Base-by-base conservation (phyloP, 2,888 invertebrate species). In the Drosophila antonietae region DNA sequence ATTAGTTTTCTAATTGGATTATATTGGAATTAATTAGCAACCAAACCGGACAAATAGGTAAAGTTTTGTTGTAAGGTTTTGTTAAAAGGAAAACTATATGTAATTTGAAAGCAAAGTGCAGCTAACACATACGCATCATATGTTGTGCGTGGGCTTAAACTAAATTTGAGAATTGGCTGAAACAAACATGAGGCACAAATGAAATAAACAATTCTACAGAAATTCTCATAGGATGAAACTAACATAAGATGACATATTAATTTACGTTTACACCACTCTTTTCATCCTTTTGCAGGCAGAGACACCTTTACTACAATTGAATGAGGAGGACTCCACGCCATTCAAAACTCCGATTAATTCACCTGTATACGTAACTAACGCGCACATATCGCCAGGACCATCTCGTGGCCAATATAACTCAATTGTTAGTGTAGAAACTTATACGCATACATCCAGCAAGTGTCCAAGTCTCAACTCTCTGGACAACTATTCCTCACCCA, bases 301-400 rank as follows among this genome's bases (percentile, higher is more conserved):
- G 84, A 91, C 92, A 57, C 92, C 92, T 53, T 75, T 92, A 64
- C 85, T 92, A 61, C 91, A 90, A 59, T 71, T 79, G 47, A 90
- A 87, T 70, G 90, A 90, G 64, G 73, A 82, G 60, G 71, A 67
- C 51, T 37, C 57, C 1, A 62, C 65, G 59, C 70, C 63, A 18
- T 61, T 63, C 18, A 70, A 73, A 65, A 62, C 65, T 7, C 76
- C 73, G 23, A 63, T 53, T 58, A 68, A 66, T 75, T 73, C 64
- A 82, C 69, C 63, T 69, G 64, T 56, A 78, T 68, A 46, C 63
- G 66, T 59, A 68, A 80, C 68, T 28, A 76, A 51, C 33, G 41
- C 72, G 53, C 77, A 89, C 91, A 91, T 91, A 91, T 91, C 90
- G 88, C 60, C 75, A 52, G 81, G 60, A 52, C 66, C 68, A 18